These are phyloP conservation scores for Hippocampus barbouri DNA, from an alignment of 2,113 vertebrate genomes.

Conservation along the genomic window DNA sequence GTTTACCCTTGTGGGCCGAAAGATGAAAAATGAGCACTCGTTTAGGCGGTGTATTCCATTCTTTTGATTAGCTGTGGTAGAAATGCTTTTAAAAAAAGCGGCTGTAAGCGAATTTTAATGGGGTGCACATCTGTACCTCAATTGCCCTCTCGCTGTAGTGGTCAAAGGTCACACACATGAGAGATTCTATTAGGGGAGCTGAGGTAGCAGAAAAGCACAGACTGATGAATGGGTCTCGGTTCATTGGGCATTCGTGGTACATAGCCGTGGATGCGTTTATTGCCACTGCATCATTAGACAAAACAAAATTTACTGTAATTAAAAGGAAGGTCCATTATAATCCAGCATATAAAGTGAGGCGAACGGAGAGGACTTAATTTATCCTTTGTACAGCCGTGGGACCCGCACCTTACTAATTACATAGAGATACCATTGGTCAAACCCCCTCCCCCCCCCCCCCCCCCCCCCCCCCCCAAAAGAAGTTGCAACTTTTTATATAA, in stretches of 20 bases:
- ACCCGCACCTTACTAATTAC: conserved; percentile 46
- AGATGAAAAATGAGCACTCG: conserved; percentile 75
- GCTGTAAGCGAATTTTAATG: conserved; percentile 83
- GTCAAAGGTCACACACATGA: conserved; percentile 73
- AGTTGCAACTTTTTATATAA: too few relatives aligned
- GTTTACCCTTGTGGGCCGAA: conserved; percentile 63
- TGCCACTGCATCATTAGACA: conserved; percentile 68
- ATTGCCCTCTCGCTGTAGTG: conserved; percentile 66
- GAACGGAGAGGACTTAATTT: conserved; percentile 45
- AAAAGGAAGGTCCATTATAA: conserved; percentile 70
- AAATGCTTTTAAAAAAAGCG: conserved; percentile 66
- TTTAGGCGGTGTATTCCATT: conserved; percentile 73
- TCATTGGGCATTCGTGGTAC: conserved; percentile 68
- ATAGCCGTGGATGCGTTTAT: conserved; percentile 60
- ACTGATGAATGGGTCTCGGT: conserved; percentile 78
- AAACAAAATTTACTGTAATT: conserved; percentile 72
- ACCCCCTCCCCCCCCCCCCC: too few relatives aligned
- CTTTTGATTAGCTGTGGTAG: conserved; percentile 78
- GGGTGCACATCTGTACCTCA: conserved; percentile 71
- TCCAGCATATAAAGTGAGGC: conserved; percentile 68
- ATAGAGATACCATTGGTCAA: conserved; percentile 25
- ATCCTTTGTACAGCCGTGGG: conserved; percentile 52
- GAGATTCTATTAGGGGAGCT: conserved; percentile 78
- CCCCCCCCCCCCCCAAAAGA: too few relatives aligned
- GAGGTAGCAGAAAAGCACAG: conserved; percentile 79